Base-by-base conservation (phyloP, 2,113 vertebrate genomes). In the Microcebus tavaratra region DNA sequence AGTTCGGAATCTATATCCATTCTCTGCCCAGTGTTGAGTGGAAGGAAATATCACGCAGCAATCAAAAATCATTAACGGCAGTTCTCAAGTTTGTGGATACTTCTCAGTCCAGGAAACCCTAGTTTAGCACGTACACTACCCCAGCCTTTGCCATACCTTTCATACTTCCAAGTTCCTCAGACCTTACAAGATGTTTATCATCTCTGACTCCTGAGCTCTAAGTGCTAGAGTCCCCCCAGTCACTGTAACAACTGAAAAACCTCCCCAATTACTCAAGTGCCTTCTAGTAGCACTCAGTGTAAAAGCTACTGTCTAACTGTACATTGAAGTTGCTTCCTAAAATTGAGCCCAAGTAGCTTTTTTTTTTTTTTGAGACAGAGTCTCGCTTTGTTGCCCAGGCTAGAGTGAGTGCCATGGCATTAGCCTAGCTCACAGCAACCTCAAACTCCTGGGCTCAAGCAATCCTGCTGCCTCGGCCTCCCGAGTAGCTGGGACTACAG, bases 231-330 rank as follows among this genome's bases (percentile, higher is more conserved):
- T n/a, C 8, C 39, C 45, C 63, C 15, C 13, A 34, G 68, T 83
- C 78, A 85, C 31, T 68, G 83, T 91, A 79, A 91, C 76, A 95
- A 29, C 68, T 91, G 29, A 80, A 61, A 87, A 79, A 76, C 2
- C 0, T 89, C 57, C 27, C 63, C 39, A 36, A 0, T 4, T 67
- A 45, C 34, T 68, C 48, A 42, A 8, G 68, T 88, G 14, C 55
- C 55, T 82, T 78, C 18, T 1, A 45, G 36, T 21, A 13, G 27
- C 17, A 18, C 65, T 78, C 61, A 27, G 27, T 42, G 14, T 76
- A 36, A 89, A 48, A 70, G 31, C 70, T 79, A 9, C 36, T 79
- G 4, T 65, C 61, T 17, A 18, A 11, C 68, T 81, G 3, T 65
- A 12, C 34, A 21, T 17, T 20, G 59, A 72, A 53, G 2, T 31